Evolutionary conservation across 2,797 vertebrate genomes (phyloP).

Genomic region (Hephaestus fuliginosus): DNA sequence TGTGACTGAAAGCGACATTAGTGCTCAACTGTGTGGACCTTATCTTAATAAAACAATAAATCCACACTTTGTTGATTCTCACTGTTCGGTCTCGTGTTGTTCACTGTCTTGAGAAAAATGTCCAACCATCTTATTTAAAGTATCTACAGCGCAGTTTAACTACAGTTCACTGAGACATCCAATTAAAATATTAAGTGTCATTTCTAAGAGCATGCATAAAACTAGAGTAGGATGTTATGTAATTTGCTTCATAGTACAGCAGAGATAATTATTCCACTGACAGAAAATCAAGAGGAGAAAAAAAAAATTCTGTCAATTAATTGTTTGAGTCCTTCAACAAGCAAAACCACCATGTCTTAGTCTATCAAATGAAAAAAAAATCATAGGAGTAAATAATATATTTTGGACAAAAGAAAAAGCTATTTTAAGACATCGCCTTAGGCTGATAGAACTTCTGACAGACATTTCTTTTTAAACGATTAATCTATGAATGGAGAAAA

Average conservation of each 20-base stretch:
- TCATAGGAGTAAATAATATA: not conserved
- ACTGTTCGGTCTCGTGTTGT: not conserved
- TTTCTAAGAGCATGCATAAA: not conserved
- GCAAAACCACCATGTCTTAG: not conserved
- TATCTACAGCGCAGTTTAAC: not conserved
- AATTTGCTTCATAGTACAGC: not conserved
- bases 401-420: not conserved
- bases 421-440: not conserved
- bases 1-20: not conserved
- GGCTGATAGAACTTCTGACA: not conserved
- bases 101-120: not conserved
- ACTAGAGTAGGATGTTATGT: not conserved
- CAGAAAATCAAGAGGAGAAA: not conserved
- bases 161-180: not conserved
- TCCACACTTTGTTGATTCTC: not conserved
- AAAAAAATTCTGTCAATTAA: no score
- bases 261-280: not conserved
- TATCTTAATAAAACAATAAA: not conserved
- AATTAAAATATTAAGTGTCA: not conserved
- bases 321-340: no score
- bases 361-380: not conserved
- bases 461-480: not conserved
- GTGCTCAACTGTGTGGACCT: not conserved
- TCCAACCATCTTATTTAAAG: not conserved
- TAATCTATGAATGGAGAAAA: not conserved